A percentile compares a stretch with the other conserved stretches of the same genome.
Evolutionary conservation across 2,888 invertebrate genomes (phyloP).

Genomic region (Hyppa rectilinea): DNA sequence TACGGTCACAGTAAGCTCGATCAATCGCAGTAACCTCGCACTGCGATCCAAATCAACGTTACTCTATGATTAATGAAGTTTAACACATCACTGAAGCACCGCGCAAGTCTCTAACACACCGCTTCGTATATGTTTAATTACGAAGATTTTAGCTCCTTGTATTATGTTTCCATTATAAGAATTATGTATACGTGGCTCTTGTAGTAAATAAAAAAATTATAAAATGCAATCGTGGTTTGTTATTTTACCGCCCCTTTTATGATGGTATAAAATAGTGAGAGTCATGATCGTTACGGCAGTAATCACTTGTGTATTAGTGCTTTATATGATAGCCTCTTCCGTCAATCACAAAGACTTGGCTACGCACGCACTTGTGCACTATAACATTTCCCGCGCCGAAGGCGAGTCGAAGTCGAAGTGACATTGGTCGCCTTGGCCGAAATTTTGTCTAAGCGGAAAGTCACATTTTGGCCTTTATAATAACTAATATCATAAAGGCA

Average conservation of each 20-base stretch:
- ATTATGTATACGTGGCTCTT: slow-evolving; percentile 64
- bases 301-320: slow-evolving; percentile 2
- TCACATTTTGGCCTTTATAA: too few species aligned
- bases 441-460: too few species aligned
- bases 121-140: slow-evolving; percentile 30
- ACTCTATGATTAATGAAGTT: background rate
- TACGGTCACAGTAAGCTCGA: background rate
- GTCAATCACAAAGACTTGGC: too few species aligned
- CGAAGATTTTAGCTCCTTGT: slow-evolving; percentile 10
- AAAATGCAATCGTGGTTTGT: slow-evolving; percentile 18
- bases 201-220: slow-evolving; percentile 62
- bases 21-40: background rate
- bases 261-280: slow-evolving; percentile 14
- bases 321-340: background rate
- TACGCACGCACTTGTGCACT: too few species aligned
- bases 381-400: too few species aligned
- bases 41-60: background rate
- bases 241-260: slow-evolving; percentile 32
- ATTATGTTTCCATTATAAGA: slow-evolving; percentile 47
- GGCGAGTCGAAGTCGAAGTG: too few species aligned
- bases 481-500: too few species aligned
- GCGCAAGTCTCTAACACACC: slow-evolving; percentile 15
- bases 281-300: background rate
- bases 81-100: slow-evolving; percentile 35
- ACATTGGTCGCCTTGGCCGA: too few species aligned